Evolutionary conservation across 30 jellyfish, hydroid and myxozoan species (phyloP).

Genomic region (Morbakka virulenta): DNA sequence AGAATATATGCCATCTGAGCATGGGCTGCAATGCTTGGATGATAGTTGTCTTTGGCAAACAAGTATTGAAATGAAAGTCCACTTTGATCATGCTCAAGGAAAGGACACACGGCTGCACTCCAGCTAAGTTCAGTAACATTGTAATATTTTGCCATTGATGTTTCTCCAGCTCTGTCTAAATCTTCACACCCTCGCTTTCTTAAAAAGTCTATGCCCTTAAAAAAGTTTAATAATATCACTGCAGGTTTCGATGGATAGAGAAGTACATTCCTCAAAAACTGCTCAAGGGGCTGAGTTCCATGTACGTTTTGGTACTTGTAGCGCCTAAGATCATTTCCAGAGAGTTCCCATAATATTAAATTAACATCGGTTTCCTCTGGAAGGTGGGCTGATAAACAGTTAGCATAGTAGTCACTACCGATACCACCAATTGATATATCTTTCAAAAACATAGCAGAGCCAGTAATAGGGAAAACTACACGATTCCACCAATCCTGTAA

Average conservation of each 20-base stretch:
- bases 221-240: slow-evolving; percentile 44
- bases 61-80: slow-evolving; percentile 65
- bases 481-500: slow-evolving; percentile 71
- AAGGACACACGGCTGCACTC: slow-evolving; percentile 61
- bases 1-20: slow-evolving; percentile 77
- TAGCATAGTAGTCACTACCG: slow-evolving; percentile 66
- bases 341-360: slow-evolving; percentile 64
- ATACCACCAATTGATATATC: slow-evolving; percentile 69
- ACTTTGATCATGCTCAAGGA: slow-evolving; percentile 52
- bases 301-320: slow-evolving; percentile 5
- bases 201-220: slow-evolving; percentile 52
- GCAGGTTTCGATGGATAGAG: slow-evolving; percentile 65
- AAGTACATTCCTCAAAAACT: slow-evolving; percentile 53
- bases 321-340: slow-evolving; percentile 64
- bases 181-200: slow-evolving; percentile 64
- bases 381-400: slow-evolving; percentile 58
- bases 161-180: slow-evolving; percentile 60
- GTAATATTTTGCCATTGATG: slow-evolving; percentile 52
- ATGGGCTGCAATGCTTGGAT: slow-evolving; percentile 65
- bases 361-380: slow-evolving; percentile 55
- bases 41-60: slow-evolving; percentile 56
- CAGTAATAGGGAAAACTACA: slow-evolving; percentile 55
- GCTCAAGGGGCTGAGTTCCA: slow-evolving; percentile 60
- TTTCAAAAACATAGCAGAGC: slow-evolving; percentile 30
- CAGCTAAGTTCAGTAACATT: slow-evolving; percentile 70